Percentiles rank a stretch among this genome's conserved stretches.
phyloP scores from a whole-genome alignment of 2,888 invertebrate genomes.

The Sthenelais limicola region DNA sequence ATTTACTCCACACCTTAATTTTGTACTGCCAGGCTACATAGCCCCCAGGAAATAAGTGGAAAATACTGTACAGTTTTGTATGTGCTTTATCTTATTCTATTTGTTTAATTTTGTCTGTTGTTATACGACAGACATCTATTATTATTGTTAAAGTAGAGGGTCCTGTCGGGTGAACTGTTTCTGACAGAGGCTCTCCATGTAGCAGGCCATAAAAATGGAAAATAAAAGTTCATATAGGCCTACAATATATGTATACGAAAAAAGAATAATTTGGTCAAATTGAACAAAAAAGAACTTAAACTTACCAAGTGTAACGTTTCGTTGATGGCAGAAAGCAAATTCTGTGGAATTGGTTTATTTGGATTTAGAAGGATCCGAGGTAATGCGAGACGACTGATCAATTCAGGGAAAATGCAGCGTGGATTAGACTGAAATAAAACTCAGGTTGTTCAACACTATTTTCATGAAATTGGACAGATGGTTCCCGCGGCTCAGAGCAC shows the following conservation, averaged over 20 bases:
- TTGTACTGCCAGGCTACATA: no score
- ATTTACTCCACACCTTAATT: no score
- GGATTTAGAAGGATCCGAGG: constrained; percentile 59
- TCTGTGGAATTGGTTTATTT: constrained; percentile 57
- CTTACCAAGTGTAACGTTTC: constrained; percentile 59
- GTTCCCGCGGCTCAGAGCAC: no score
- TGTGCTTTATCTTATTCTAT: no score
- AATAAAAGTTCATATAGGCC: not conserved
- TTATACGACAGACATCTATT: no score
- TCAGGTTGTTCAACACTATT: no score
- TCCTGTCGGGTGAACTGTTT: no score
- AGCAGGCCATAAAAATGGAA: not conserved
- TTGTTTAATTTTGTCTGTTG: no score
- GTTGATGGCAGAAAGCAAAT: constrained; percentile 55
- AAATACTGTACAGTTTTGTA: not conserved
- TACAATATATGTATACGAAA: not conserved
- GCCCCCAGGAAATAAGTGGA: not conserved
- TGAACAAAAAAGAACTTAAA: not conserved
- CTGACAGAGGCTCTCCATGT: no score
- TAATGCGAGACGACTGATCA: constrained; percentile 60
- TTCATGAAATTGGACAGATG: no score
- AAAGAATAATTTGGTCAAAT: not conserved
- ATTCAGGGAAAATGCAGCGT: constrained; percentile 58
- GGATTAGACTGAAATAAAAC: constrained; percentile 58
- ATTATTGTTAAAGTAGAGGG: no score